Evolutionary conservation across 2,888 invertebrate genomes (phyloP).

Genomic region (Acrobasis consociella): DNA sequence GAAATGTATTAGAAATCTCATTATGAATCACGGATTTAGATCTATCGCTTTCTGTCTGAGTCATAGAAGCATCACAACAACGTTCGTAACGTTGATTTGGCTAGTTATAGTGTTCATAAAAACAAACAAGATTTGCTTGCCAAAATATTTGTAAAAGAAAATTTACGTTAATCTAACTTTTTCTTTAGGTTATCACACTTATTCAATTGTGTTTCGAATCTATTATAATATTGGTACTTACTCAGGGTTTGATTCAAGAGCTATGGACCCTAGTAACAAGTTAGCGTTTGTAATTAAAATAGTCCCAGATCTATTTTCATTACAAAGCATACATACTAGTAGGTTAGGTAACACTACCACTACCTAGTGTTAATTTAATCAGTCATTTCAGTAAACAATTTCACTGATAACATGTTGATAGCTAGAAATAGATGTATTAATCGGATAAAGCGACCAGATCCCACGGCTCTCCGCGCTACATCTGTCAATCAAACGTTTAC

Average conservation of each 20-base stretch:
- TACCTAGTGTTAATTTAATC: no score
- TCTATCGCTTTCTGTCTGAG: neutral
- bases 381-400: neutral
- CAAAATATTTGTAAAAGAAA: no score
- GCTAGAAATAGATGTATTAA: conserved; percentile 8
- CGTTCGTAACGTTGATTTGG: neutral
- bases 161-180: no score
- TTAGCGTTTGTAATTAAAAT: no score
- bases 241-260: no score
- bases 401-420: conserved; percentile 2
- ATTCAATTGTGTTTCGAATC: no score
- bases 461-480: conserved; percentile 15
- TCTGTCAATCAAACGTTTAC: conserved; percentile 17
- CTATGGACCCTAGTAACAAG: no score
- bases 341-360: no score
- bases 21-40: conserved; percentile 1
- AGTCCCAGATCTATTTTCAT: no score
- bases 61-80: neutral
- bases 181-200: no score
- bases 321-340: no score
- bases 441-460: conserved; percentile 11
- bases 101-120: neutral
- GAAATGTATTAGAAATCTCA: neutral
- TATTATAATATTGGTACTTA: no score
- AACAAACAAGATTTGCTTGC: neutral